Percentiles rank a stretch among this genome's conserved stretches.
phyloP scores from a whole-genome alignment of 2,797 vertebrate genomes.

The Leptatherina wallacei region DNA sequence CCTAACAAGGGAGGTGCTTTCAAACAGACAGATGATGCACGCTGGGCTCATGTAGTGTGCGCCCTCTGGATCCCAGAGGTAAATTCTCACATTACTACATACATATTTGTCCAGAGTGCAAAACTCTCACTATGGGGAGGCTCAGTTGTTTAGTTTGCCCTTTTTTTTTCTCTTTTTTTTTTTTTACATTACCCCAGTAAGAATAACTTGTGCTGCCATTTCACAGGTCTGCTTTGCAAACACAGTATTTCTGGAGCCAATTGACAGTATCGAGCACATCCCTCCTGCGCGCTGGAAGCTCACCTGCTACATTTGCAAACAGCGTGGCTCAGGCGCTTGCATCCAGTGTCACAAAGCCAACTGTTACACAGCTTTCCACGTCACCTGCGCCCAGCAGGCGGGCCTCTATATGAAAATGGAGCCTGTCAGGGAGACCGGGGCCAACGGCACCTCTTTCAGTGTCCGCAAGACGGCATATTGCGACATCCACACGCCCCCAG shows the following conservation, averaged over 20 bases:
- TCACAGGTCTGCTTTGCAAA: conserved; percentile 95
- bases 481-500: conserved; percentile 96
- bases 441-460: conserved; percentile 97
- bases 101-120: not conserved
- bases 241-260: conserved; percentile 98
- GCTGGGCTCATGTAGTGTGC: conserved; percentile 98
- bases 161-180: not conserved
- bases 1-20: conserved; percentile 99
- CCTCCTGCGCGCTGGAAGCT: conserved; percentile 98
- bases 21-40: conserved; percentile 98
- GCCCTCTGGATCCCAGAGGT: conserved; percentile 99
- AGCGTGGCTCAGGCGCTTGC: conserved; percentile 96
- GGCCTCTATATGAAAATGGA: conserved; percentile 99
- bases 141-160: not conserved
- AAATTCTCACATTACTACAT: conserved; percentile 23
- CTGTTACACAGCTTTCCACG: conserved; percentile 99
- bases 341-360: conserved; percentile 99
- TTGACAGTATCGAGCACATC: conserved; percentile 99
- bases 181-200: not conserved
- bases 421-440: conserved; percentile 95
- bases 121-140: not conserved
- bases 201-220: conserved; percentile 4
- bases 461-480: conserved; percentile 99
- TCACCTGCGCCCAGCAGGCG: conserved; percentile 98
- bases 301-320: conserved; percentile 99